Evolutionary conservation across 1,140 invertebrate genomes (phyloP).

Genomic region (Pachypeltis micranthus): DNA sequence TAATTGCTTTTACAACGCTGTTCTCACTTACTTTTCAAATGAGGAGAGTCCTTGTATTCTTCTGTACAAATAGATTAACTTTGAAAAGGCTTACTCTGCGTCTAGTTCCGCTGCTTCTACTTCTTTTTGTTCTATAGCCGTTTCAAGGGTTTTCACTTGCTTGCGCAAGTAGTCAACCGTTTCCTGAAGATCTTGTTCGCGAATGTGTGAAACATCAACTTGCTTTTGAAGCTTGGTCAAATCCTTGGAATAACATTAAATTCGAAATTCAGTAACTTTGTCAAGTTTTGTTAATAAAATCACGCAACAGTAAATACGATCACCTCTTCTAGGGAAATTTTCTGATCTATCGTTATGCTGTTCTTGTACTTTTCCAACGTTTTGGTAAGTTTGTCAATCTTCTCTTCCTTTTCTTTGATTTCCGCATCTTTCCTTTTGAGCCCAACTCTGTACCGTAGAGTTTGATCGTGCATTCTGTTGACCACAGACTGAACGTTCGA

Average conservation of each 20-base stretch:
- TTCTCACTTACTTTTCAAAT: too few relatives aligned
- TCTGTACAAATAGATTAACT: too few relatives aligned
- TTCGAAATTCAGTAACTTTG: too few relatives aligned
- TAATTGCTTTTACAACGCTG: too few relatives aligned
- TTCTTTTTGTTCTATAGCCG: not conserved
- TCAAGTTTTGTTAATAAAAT: not conserved
- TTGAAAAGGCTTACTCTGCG: not conserved
- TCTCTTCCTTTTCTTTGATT: slow-evolving; percentile 1
- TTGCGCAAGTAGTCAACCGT: slow-evolving; percentile 1
- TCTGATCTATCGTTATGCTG: not conserved
- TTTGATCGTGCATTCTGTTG: not conserved
- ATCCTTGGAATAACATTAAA: not conserved
- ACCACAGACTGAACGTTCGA: not conserved
- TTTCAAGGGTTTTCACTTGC: not conserved
- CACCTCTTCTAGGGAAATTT: not conserved
- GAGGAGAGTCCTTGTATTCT: too few relatives aligned
- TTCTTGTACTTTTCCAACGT: not conserved
- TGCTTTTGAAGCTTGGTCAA: not conserved
- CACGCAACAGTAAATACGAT: not conserved
- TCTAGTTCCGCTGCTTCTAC: not conserved
- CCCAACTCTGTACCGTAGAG: not conserved
- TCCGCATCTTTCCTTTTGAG: not conserved
- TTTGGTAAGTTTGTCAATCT: not conserved
- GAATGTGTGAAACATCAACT: not conserved
- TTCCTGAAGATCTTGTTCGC: slow-evolving; percentile 1